Base-by-base conservation (phyloP, 2,888 invertebrate species). In the Lasioglossum figueresi region DNA sequence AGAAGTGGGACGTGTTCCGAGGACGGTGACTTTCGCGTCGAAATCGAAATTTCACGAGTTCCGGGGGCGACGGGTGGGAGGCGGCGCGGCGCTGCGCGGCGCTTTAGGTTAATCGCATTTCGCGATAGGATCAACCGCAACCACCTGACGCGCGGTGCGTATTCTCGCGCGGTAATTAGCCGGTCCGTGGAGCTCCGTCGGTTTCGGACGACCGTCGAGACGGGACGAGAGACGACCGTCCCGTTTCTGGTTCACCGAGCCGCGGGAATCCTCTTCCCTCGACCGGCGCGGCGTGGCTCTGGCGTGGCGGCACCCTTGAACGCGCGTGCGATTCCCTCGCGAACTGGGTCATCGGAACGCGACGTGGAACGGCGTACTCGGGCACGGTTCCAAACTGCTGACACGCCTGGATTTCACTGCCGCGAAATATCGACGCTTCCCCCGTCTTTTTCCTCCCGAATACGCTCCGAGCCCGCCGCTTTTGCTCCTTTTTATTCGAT, bases 111-210 rank as follows among this genome's bases (percentile, higher is more conserved):
- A 84, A 84, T 84, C 84, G 84, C 52, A 19, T 84, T 83, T 75
- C 84, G 78, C 84, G 84, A 84, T 84, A 84, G 52, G 63, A 85
- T 85, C 84, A 59, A 66, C 76, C 66, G 66, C 83, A 76, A 68
- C 80, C 83, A 89, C 89, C 88, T 88, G 88, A 88, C 88, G 88
- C 68, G 48, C 73, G 45, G 40, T 63, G 80, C 76, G 56, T 79
- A 66, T 80, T 76, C 73, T 76, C 43, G 79, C 73, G 68, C 84
- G 63, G 43, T 72, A 87, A 89, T 88, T 80, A 88, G 73, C 66
- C 16, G 43, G 73, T 37, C 40, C 59, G 71, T 27, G 45, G 45
- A 27, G 37, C 27, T 43, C 70, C 52, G 56, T 76, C 85, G 74
- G 79, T 89, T 86, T 81, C 81, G 76, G 81, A 80, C 66, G 59